phyloP scores from a whole-genome alignment of 2,113 vertebrate genomes.

The Syngnathoides biaculeatus region DNA sequence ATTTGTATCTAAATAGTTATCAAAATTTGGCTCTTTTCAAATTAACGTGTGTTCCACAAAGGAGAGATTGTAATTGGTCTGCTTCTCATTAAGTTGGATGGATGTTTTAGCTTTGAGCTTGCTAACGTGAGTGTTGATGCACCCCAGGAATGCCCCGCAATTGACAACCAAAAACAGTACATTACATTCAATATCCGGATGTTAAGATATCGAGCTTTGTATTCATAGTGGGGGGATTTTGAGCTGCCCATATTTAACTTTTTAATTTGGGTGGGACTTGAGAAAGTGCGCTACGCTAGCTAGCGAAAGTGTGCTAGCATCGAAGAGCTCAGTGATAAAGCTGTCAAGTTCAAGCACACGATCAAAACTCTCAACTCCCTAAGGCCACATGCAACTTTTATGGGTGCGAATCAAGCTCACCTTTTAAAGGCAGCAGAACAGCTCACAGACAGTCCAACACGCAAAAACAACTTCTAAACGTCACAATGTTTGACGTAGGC shows the following conservation, averaged over 20 bases:
- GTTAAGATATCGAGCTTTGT: not conserved
- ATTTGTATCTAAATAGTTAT: not conserved
- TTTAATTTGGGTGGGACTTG: not conserved
- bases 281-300: conserved; percentile 11
- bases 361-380: conserved; percentile 12
- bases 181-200: no score
- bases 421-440: conserved; percentile 17
- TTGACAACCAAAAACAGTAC: not conserved
- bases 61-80: not conserved
- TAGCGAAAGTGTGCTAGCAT: conserved; percentile 24
- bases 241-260: not conserved
- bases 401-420: conserved; percentile 23
- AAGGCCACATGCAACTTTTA: conserved; percentile 9
- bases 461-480: conserved; percentile 1
- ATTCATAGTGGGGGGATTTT: not conserved
- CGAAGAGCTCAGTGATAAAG: not conserved
- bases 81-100: not conserved
- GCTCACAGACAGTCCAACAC: conserved; percentile 14
- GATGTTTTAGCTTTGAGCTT: conserved; percentile 17
- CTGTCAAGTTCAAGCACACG: not conserved
- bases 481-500: conserved; percentile 10
- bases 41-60: no score
- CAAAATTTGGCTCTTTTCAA: not conserved
- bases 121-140: no score
- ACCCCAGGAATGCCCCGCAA: not conserved